These are phyloP conservation scores for Chrysaora quinquecirrha DNA, from an alignment of 30 jellyfish, hydroid and myxozoan species.

Conservation along the genomic window DNA sequence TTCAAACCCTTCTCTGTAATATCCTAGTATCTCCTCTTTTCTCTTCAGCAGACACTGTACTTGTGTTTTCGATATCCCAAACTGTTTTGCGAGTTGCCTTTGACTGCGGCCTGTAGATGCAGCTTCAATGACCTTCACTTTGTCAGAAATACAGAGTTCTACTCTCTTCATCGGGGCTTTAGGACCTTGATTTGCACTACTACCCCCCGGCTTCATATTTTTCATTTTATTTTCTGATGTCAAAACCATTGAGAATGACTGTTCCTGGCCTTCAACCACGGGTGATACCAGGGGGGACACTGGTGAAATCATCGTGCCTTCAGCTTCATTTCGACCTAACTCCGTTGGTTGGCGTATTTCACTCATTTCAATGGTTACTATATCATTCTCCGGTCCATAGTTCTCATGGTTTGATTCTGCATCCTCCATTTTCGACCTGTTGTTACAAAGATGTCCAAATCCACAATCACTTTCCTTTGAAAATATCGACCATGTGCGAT, in stretches of 20 bases:
- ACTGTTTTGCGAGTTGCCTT: slow-evolving; percentile 65
- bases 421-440: not conserved
- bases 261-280: slow-evolving; percentile 3
- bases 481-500: no score
- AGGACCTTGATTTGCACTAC: slow-evolving; percentile 28
- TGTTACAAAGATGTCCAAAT: no score
- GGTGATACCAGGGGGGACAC: not conserved
- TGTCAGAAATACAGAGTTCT: slow-evolving; percentile 64
- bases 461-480: no score
- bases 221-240: not conserved
- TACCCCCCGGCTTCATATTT: no score
- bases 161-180: slow-evolving; percentile 33
- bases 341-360: not conserved
- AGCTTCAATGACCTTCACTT: slow-evolving; percentile 59
- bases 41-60: slow-evolving; percentile 64
- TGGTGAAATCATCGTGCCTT: not conserved
- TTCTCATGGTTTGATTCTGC: not conserved
- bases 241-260: not conserved
- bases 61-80: slow-evolving; percentile 70
- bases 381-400: not conserved
- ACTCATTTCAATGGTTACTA: slow-evolving; percentile 3
- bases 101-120: slow-evolving; percentile 65
- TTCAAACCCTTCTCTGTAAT: slow-evolving; percentile 53
- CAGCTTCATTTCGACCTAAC: not conserved
- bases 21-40: slow-evolving; percentile 56